These are phyloP conservation scores for Sprattus sprattus DNA, from an alignment of 2,113 vertebrate species.

Conservation along the genomic window DNA sequence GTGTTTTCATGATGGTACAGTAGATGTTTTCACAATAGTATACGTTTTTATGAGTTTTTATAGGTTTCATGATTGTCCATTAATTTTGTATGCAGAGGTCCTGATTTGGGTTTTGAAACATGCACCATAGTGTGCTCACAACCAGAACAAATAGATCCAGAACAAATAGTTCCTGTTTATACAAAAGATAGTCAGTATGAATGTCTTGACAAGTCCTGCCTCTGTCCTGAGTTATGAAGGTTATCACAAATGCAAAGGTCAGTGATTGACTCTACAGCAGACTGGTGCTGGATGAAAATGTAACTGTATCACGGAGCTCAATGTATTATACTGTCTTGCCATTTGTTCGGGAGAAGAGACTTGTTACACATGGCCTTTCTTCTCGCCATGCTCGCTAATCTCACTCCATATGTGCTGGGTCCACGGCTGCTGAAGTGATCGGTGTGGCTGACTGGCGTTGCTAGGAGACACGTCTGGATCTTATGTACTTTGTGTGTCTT, in stretches of 20 bases:
- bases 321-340: not conserved
- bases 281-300: not conserved
- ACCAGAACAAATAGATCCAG: too few species aligned
- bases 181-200: too few species aligned
- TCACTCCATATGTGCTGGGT: not conserved
- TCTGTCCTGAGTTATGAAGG: not conserved
- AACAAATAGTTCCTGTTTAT: not conserved
- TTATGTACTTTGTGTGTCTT: not conserved
- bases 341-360: not conserved
- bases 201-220: not conserved
- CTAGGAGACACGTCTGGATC: not conserved
- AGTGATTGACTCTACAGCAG: not conserved
- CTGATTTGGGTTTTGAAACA: too few species aligned
- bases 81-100: not conserved
- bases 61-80: not conserved
- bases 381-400: not conserved
- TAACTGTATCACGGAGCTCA: not conserved
- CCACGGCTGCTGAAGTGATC: not conserved
- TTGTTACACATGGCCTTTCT: not conserved
- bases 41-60: too few species aligned
- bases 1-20: too few species aligned
- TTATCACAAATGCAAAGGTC: not conserved
- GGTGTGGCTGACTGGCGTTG: not conserved
- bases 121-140: too few species aligned
- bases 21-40: too few species aligned